Percentiles rank a stretch among this genome's conserved stretches.
Evolutionary conservation across 2,797 vertebrate species (phyloP).

Genomic region (Mastacembelus armatus): DNA sequence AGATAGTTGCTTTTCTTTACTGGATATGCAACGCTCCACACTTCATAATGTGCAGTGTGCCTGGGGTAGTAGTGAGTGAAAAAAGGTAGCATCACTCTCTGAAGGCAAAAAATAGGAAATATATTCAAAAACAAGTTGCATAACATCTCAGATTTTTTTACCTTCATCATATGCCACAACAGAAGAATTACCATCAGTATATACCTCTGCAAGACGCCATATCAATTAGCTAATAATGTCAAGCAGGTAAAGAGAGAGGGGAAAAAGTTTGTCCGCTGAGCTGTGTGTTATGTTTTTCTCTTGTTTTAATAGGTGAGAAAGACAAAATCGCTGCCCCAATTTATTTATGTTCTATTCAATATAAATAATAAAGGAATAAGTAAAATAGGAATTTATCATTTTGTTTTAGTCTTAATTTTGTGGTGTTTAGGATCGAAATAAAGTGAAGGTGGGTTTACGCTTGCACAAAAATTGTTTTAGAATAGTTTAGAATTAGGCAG

Average conservation of each 20-base stretch:
- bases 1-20: neutral
- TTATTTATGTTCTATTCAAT: too few relatives aligned
- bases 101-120: neutral
- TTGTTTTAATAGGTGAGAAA: too few relatives aligned
- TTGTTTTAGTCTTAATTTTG: neutral
- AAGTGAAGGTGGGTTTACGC: neutral
- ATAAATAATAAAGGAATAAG: too few relatives aligned
- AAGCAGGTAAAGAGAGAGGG: neutral
- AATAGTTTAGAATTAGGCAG: too few relatives aligned
- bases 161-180: slow-evolving; percentile 7
- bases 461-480: neutral
- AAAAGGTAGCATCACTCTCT: neutral
- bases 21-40: neutral
- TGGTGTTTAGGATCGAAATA: neutral
- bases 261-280: too few relatives aligned
- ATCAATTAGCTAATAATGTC: neutral
- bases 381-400: too few relatives aligned
- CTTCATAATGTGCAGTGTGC: slow-evolving; percentile 2
- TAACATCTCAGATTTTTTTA: neutral
- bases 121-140: neutral
- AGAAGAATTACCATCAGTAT: neutral
- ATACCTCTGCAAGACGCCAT: neutral
- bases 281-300: too few relatives aligned
- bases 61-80: neutral
- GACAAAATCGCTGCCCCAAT: too few relatives aligned